Evolutionary conservation across 2,888 invertebrate species (phyloP).

Genomic region (Tinea trinotella): DNA sequence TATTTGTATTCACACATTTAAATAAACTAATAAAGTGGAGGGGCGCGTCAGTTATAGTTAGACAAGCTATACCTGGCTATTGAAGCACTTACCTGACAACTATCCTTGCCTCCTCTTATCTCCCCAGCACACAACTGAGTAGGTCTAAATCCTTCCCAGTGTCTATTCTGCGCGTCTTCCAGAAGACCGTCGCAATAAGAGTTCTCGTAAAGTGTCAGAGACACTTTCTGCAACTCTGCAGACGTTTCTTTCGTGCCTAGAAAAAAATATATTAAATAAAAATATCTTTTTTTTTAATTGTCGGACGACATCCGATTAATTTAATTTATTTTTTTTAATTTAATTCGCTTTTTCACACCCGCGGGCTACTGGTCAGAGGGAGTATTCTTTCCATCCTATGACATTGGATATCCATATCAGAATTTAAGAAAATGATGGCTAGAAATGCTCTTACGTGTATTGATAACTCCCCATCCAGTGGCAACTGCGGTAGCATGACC

Average conservation of each 20-base stretch:
- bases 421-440: not conserved
- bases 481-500: slow-evolving; percentile 63
- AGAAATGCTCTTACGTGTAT: slow-evolving; percentile 35
- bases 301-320: too few relatives aligned
- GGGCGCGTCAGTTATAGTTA: too few relatives aligned
- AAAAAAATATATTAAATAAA: too few relatives aligned
- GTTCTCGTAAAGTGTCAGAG: slow-evolving; percentile 39
- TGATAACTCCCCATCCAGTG: slow-evolving; percentile 76
- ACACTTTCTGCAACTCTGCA: slow-evolving; percentile 52
- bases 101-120: slow-evolving; percentile 49
- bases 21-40: too few relatives aligned
- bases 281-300: too few relatives aligned
- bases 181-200: slow-evolving; percentile 36
- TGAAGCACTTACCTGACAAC: slow-evolving; percentile 55
- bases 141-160: slow-evolving; percentile 42
- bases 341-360: too few relatives aligned
- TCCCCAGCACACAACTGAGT: slow-evolving; percentile 60
- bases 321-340: too few relatives aligned
- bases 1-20: too few relatives aligned
- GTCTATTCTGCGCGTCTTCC: slow-evolving; percentile 29
- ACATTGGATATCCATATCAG: too few relatives aligned
- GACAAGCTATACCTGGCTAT: too few relatives aligned
- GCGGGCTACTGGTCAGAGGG: not conserved
- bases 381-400: too few relatives aligned
- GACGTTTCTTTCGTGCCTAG: slow-evolving; percentile 32